Base-by-base conservation (phyloP, 2,113 vertebrate genomes). In the Percina caprodes region DNA sequence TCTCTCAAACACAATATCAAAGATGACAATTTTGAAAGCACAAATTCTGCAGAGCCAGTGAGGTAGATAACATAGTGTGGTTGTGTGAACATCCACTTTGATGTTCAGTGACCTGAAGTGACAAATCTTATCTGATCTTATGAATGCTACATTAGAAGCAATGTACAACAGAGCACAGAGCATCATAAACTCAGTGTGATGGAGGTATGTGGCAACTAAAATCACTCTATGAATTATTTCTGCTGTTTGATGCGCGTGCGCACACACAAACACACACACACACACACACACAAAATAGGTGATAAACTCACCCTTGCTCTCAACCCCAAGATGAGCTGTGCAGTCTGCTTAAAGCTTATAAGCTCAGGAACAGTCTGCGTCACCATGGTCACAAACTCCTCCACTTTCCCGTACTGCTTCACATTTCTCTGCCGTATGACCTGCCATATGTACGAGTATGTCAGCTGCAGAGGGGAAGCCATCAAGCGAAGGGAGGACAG, bases 261-360 rank as follows among this genome's bases (percentile, higher is more conserved):
- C 33, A 1, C 33, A 8, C 35, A 9, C 35, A 39, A 14, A 3
- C 19, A 9, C 30, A 39, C 4, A 39, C 19, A 54, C 10, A 46
- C 58, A 15, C 21, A 24, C 59, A 42, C 46, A 9, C 11, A 63
- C 23, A 65, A 12, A 23, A 9, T 6, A 51, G 9, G 6, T 21
- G 4, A 52, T 15, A 48, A 24, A 61, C 7, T 45, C 88, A 96
- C 96, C 94, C 95, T 94, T 14, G 96, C 95, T 82, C 95, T 92
- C 65, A 97, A 72, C 1, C 95, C 95, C 88, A 96, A 56, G 66
- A 94, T 73, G 14, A 97, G 92, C 74, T 96, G 95, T 13, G 94
- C 94, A 0, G 93, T 92, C 89, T 97, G 96, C 59, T 95, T 96
- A 82, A 92, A 94, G 76, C 79, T 92, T 72, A 96, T 92, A 72